These are phyloP conservation scores for Rhyacophila evoluta DNA, from an alignment of 2,888 invertebrate species.

Conservation along the genomic window DNA sequence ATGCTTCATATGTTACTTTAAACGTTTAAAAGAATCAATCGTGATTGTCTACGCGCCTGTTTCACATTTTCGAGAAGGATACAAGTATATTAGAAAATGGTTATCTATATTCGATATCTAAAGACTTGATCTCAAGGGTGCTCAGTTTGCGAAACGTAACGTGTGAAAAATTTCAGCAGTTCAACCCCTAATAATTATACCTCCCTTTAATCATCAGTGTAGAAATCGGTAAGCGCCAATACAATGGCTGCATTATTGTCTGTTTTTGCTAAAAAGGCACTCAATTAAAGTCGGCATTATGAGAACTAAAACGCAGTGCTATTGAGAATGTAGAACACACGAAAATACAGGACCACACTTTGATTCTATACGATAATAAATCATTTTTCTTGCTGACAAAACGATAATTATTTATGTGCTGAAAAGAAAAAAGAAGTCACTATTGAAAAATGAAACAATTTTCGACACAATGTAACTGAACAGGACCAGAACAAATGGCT, in stretches of 20 bases:
- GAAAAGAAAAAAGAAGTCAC: background rate
- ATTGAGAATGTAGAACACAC: constrained; percentile 12
- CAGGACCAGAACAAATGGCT: no score
- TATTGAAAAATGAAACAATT: background rate
- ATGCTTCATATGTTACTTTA: no score
- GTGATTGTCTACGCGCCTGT: no score
- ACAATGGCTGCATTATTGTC: background rate
- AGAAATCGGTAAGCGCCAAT: background rate
- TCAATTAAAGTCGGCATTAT: background rate
- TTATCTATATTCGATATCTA: no score
- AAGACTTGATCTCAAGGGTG: background rate
- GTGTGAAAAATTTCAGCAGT: background rate
- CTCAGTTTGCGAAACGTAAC: background rate
- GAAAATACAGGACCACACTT: background rate
- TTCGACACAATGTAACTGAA: background rate
- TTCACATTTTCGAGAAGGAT: no score
- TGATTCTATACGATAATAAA: background rate
- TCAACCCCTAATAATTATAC: background rate
- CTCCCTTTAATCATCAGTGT: background rate
- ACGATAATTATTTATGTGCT: background rate
- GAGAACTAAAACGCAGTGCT: background rate
- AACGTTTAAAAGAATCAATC: no score
- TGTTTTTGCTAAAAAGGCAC: constrained; percentile 1
- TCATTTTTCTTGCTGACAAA: constrained; percentile 10
- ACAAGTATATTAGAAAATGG: no score